These are phyloP conservation scores for Salvelinus namaycush DNA, from an alignment of 2,113 vertebrate genomes.

Conservation along the genomic window DNA sequence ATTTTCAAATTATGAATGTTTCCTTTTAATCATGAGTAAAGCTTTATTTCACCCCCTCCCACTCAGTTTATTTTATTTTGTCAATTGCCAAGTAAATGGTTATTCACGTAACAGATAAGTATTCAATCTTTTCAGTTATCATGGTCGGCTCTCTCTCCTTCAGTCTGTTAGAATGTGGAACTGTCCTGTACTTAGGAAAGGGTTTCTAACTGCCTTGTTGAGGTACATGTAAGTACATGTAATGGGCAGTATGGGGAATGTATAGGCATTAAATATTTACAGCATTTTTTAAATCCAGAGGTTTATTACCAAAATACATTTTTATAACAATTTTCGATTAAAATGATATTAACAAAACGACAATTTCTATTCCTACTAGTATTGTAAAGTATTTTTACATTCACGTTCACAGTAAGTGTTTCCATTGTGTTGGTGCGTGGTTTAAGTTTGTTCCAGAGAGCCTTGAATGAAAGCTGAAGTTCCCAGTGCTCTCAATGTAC, in stretches of 20 bases:
- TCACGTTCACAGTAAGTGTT: constrained; percentile 14
- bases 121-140: neutral
- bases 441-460: neutral
- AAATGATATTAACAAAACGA: constrained; percentile 38
- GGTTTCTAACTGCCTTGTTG: neutral
- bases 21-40: constrained; percentile 14
- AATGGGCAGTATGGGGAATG: constrained; percentile 37
- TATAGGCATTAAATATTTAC: constrained; percentile 9
- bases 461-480: neutral
- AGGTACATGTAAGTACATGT: neutral
- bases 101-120: neutral
- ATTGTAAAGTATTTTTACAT: constrained; percentile 38
- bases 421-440: neutral
- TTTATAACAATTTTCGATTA: constrained; percentile 45
- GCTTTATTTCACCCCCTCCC: neutral
- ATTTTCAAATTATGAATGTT: neutral
- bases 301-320: constrained; percentile 48
- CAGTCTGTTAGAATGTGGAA: constrained; percentile 2
- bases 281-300: constrained; percentile 31
- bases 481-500: neutral
- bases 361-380: constrained; percentile 21
- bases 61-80: neutral
- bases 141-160: neutral
- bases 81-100: neutral
- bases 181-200: neutral